phyloP scores from a whole-genome alignment of 2,113 vertebrate genomes.

The Bubalus kerabau region DNA sequence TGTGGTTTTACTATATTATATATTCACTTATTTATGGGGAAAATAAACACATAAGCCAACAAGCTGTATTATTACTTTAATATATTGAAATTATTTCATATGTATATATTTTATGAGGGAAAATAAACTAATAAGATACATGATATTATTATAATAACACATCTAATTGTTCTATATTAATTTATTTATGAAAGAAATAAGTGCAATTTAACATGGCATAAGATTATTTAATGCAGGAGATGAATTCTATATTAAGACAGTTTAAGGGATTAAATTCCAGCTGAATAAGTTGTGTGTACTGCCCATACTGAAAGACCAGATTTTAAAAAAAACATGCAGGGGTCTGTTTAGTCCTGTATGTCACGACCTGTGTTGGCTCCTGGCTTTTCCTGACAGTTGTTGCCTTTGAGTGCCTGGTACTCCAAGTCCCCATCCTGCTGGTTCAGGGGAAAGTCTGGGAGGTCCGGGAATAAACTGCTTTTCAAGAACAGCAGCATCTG shows the following conservation, averaged over 20 bases:
- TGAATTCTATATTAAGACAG: constrained; percentile 63
- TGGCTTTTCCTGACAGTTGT: not conserved
- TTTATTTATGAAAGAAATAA: constrained; percentile 69
- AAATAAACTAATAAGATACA: constrained; percentile 73
- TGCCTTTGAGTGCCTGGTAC: not conserved
- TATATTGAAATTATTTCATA: constrained; percentile 74
- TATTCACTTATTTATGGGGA: constrained; percentile 71
- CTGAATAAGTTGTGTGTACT: constrained; percentile 28
- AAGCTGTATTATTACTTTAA: constrained; percentile 75
- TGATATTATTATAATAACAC: constrained; percentile 66
- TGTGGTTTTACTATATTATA: constrained; percentile 70
- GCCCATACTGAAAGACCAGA: not conserved
- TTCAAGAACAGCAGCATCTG: constrained; percentile 71
- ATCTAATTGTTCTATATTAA: constrained; percentile 75
- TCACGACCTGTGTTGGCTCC: not conserved
- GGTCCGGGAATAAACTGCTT: constrained; percentile 72
- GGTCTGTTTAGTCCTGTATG: not conserved
- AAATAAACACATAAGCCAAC: constrained; percentile 72
- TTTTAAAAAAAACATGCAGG: not conserved
- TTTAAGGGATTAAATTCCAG: constrained; percentile 61
- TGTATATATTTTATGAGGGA: constrained; percentile 70
- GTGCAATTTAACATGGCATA: constrained; percentile 68
- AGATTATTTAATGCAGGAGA: constrained; percentile 66
- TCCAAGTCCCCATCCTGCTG: not conserved
- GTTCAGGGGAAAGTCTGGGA: constrained; percentile 40